Percentiles rank a stretch among this genome's conserved stretches.
Conservation (phyloP, 2,113 vertebrate genomes). For the Megaleporinus macrocephalus region DNA sequence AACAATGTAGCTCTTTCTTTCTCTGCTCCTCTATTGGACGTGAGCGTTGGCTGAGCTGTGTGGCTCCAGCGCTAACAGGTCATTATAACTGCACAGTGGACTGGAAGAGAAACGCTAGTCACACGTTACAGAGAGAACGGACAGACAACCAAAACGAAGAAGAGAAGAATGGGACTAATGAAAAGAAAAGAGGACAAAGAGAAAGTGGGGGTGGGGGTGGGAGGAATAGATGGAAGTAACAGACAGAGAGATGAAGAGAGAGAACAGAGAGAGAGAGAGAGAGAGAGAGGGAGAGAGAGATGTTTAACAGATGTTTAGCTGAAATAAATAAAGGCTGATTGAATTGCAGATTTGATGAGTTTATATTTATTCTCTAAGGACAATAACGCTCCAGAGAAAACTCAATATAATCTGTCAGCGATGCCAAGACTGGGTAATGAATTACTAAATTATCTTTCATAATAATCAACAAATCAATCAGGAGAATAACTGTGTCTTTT, state of each 20-base stretch:
- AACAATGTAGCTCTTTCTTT: not conserved
- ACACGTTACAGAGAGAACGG: slow-evolving; percentile 51
- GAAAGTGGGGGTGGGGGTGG: slow-evolving; percentile 15
- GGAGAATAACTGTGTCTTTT: slow-evolving; percentile 25
- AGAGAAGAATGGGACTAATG: slow-evolving; percentile 51
- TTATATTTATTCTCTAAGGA: slow-evolving; percentile 45
- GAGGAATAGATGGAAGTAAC: no score
- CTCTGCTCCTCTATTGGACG: slow-evolving; percentile 3
- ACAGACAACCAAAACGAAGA: slow-evolving; percentile 58
- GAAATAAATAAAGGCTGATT: slow-evolving; percentile 49
- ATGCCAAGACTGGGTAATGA: slow-evolving; percentile 41
- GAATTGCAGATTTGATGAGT: slow-evolving; percentile 48
- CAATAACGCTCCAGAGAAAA: slow-evolving; percentile 29
- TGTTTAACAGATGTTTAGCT: slow-evolving; percentile 22
- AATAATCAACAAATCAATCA: slow-evolving; percentile 50
- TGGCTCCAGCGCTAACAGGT: slow-evolving; percentile 29
- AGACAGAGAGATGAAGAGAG: no score
- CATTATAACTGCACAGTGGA: slow-evolving; percentile 56
- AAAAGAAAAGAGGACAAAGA: slow-evolving; percentile 40
- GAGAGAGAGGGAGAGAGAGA: slow-evolving; percentile 12
- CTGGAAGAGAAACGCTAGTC: slow-evolving; percentile 48
- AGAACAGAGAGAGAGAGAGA: slow-evolving; percentile 24
- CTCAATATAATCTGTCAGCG: slow-evolving; percentile 34
- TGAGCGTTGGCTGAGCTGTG: slow-evolving; percentile 2
- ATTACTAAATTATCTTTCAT: slow-evolving; percentile 47